Evolutionary conservation across 2,888 invertebrate species (phyloP).

Genomic region (Ceraclea dissimilis): DNA sequence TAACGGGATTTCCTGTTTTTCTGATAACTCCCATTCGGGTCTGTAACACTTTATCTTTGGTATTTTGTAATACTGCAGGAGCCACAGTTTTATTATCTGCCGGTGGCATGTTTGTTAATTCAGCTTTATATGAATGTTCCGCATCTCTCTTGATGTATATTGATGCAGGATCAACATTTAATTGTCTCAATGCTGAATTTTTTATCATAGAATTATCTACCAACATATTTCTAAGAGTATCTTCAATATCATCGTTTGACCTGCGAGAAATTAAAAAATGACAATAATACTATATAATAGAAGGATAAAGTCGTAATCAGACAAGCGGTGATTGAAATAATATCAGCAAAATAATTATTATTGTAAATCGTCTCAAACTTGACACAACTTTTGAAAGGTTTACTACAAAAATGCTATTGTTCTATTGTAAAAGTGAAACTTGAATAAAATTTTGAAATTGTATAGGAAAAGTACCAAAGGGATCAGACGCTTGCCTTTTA

Average conservation of each 20-base stretch:
- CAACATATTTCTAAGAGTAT: constrained; percentile 64
- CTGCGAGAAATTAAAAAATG: constrained; percentile 37
- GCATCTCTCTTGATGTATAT: constrained; percentile 63
- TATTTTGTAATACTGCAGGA: constrained; percentile 32
- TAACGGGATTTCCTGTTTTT: constrained; percentile 39
- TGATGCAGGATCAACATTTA: constrained; percentile 67
- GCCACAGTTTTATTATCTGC: constrained; percentile 34
- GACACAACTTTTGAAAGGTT: too few relatives aligned
- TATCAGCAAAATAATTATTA: not conserved
- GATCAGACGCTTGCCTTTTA: not conserved
- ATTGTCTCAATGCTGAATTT: constrained; percentile 63
- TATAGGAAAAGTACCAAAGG: too few relatives aligned
- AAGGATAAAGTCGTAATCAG: too few relatives aligned
- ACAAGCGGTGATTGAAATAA: not conserved
- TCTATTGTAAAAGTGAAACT: too few relatives aligned
- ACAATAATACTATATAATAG: too few relatives aligned
- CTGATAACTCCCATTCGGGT: constrained; percentile 45
- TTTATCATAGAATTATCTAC: constrained; percentile 65
- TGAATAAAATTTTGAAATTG: too few relatives aligned
- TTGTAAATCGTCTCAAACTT: too few relatives aligned
- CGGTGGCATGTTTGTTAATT: constrained; percentile 44
- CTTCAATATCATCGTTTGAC: constrained; percentile 65
- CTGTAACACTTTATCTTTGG: constrained; percentile 43
- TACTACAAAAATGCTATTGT: too few relatives aligned
- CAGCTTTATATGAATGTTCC: constrained; percentile 50